phyloP scores from a whole-genome alignment of 2,797 vertebrate genomes.

The Hybognathus amarus region DNA sequence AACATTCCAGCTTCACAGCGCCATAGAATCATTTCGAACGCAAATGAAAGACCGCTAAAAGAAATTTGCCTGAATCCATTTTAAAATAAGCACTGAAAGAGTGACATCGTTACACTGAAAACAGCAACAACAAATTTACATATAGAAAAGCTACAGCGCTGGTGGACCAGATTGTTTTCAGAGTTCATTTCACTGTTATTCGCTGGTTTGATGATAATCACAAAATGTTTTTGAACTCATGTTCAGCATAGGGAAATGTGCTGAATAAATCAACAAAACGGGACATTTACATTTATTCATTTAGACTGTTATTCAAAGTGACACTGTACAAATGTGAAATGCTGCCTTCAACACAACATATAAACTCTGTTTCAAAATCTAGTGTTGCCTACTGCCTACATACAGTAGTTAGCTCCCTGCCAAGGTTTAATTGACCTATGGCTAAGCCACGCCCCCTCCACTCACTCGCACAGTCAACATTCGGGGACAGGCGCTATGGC shows the following conservation, averaged over 20 bases:
- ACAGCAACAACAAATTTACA: slow-evolving; percentile 11
- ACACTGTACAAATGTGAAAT: slow-evolving; percentile 12
- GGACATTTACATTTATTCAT: slow-evolving; percentile 31
- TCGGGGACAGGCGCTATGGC: too few species aligned
- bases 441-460: too few species aligned
- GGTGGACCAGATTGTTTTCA: slow-evolving; percentile 27
- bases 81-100: not conserved
- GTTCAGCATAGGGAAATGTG: slow-evolving; percentile 18
- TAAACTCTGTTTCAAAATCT: slow-evolving; percentile 15
- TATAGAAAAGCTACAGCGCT: slow-evolving; percentile 22
- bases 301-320: slow-evolving; percentile 23
- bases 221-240: slow-evolving; percentile 28
- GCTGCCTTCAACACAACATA: not conserved
- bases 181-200: slow-evolving; percentile 35
- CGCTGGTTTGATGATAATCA: slow-evolving; percentile 40
- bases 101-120: slow-evolving; percentile 2
- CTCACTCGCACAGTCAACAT: too few species aligned
- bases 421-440: not conserved
- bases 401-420: not conserved
- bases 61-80: slow-evolving; percentile 15
- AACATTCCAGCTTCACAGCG: slow-evolving; percentile 11
- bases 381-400: not conserved
- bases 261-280: slow-evolving; percentile 36
- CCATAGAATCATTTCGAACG: not conserved
- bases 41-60: slow-evolving; percentile 20